These are phyloP conservation scores for Calonectris borealis DNA, from an alignment of 2,113 vertebrate genomes.

Conservation along the genomic window DNA sequence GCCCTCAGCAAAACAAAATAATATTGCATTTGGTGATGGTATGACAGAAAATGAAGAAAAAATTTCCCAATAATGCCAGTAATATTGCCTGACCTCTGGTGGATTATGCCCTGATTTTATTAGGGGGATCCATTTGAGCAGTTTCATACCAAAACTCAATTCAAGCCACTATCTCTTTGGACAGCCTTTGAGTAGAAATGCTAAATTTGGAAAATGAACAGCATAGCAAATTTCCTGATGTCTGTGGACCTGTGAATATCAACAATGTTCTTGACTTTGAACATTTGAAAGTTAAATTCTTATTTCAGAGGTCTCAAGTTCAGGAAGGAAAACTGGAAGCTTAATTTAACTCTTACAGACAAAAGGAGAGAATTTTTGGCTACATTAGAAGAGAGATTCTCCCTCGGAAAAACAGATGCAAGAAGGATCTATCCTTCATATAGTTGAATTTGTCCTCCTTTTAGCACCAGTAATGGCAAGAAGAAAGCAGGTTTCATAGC, in stretches of 20 bases:
- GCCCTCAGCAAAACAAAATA: not conserved
- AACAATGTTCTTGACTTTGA: not conserved
- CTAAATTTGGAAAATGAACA: not conserved
- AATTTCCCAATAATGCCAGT: not conserved
- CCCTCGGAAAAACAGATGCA: not conserved
- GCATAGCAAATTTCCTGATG: not conserved
- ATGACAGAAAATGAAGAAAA: not conserved
- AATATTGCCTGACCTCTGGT: not conserved
- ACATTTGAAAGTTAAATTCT: not conserved
- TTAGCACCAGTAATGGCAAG: not conserved
- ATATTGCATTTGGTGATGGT: not conserved
- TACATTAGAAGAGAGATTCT: not conserved
- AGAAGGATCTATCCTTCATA: not conserved
- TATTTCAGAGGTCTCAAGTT: not conserved
- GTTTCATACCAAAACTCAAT: not conserved
- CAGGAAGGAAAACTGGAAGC: not conserved
- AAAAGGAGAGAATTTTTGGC: not conserved
- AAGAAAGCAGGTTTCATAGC: not conserved
- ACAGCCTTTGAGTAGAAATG: not conserved
- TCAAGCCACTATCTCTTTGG: not conserved
- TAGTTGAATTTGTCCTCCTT: not conserved
- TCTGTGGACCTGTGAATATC: not conserved
- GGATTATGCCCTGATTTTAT: not conserved
- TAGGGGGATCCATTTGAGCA: not conserved
- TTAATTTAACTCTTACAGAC: not conserved